Conservation (phyloP, 2,888 invertebrate genomes). For the Oxycera nigricornis region DNA sequence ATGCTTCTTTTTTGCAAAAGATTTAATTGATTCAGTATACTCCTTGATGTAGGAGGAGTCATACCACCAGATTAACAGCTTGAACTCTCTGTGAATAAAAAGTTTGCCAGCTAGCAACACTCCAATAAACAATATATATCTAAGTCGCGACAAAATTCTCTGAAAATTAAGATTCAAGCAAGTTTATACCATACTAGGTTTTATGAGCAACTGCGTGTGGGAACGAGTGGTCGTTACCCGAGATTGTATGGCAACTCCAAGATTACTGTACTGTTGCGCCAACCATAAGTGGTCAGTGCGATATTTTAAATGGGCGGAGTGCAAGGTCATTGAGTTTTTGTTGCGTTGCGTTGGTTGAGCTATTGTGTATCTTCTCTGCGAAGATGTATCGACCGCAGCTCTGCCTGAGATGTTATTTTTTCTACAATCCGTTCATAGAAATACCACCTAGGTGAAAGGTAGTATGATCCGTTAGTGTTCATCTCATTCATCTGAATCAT, state of each 20-base stretch:
- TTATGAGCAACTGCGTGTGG: slow-evolving; percentile 3
- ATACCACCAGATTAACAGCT: too few relatives aligned
- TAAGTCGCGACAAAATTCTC: too few relatives aligned
- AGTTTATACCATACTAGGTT: not conserved
- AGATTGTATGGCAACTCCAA: not conserved
- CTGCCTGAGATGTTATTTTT: too few relatives aligned
- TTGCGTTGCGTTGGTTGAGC: too few relatives aligned
- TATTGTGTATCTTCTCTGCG: not conserved
- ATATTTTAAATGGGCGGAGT: slow-evolving; percentile 28
- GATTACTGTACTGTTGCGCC: not conserved
- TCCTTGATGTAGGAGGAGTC: too few relatives aligned
- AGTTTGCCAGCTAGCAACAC: too few relatives aligned
- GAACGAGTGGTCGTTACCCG: slow-evolving; percentile 8
- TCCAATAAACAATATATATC: too few relatives aligned
- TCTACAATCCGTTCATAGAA: too few relatives aligned
- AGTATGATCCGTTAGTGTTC: slow-evolving; percentile 7
- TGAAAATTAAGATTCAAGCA: not conserved
- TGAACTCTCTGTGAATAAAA: too few relatives aligned
- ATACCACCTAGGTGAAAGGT: slow-evolving; percentile 32
- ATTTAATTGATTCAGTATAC: too few relatives aligned
- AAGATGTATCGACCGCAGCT: not conserved
- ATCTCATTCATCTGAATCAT: not conserved
- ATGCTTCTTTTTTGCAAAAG: too few relatives aligned
- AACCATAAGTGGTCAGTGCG: not conserved
- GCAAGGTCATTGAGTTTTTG: slow-evolving; percentile 37